Conservation (phyloP, 1,140 invertebrate genomes). For the Lamellibrachia luymesi region DNA sequence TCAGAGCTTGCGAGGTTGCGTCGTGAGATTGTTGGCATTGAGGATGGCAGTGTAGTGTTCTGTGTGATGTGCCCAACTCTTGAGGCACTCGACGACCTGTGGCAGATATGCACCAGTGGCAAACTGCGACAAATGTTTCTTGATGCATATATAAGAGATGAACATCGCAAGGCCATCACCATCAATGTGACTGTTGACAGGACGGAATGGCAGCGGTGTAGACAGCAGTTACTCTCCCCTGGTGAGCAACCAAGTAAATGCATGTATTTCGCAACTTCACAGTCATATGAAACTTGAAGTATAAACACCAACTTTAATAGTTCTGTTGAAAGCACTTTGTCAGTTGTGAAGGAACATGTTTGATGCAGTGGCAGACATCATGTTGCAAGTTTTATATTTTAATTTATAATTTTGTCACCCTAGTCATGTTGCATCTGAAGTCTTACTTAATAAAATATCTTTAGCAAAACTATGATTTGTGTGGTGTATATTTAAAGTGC, state of each 20-base stretch:
- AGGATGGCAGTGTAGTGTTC: conserved; percentile 39
- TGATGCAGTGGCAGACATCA: too few species aligned
- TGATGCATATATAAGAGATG: conserved; percentile 27
- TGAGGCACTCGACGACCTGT: conserved; percentile 32
- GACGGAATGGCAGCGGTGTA: conserved; percentile 20
- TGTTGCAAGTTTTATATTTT: too few species aligned
- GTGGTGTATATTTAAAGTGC: not conserved
- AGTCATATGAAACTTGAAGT: not conserved
- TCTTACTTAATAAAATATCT: not conserved
- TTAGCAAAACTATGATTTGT: too few species aligned
- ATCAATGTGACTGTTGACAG: conserved; percentile 27
- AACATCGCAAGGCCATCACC: conserved; percentile 22
- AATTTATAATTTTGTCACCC: too few species aligned
- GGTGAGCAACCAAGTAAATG: not conserved
- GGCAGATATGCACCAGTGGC: conserved; percentile 37
- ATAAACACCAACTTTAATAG: too few species aligned
- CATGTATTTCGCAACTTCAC: not conserved
- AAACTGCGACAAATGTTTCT: conserved; percentile 32
- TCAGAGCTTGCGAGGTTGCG: conserved; percentile 37
- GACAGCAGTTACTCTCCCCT: not conserved
- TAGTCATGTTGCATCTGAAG: not conserved
- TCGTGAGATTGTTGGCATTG: conserved; percentile 33
- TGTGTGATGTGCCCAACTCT: conserved; percentile 31
- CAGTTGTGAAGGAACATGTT: too few species aligned
- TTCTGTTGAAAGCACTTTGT: too few species aligned